phyloP scores from a whole-genome alignment of 2,113 vertebrate genomes.

The Brachirus orientalis region DNA sequence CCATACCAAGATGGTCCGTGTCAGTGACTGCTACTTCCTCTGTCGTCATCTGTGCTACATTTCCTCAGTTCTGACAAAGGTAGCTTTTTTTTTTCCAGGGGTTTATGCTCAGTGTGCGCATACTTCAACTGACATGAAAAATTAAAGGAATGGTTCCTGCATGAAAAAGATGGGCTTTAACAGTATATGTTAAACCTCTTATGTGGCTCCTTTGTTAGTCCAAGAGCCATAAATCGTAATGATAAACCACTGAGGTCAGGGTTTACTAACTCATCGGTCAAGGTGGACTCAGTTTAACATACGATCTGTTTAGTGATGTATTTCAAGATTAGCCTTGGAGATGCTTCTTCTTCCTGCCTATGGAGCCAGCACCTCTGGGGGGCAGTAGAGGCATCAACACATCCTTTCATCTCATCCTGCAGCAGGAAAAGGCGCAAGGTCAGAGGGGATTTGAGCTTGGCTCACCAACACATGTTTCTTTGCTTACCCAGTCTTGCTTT shows the following conservation, averaged over 20 bases:
- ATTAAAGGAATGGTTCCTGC: conserved; percentile 51
- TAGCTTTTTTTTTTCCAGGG: conserved; percentile 42
- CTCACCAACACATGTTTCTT: conserved; percentile 72
- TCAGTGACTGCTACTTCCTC: conserved; percentile 64
- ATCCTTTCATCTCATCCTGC: conserved; percentile 65
- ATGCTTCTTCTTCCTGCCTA: conserved; percentile 43
- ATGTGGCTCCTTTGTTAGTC: conserved; percentile 17
- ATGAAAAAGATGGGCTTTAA: conserved; percentile 41
- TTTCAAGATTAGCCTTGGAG: conserved; percentile 61
- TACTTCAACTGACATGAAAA: conserved; percentile 62
- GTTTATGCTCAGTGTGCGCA: conserved; percentile 53
- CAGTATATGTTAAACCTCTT: conserved; percentile 26
- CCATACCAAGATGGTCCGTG: conserved; percentile 40
- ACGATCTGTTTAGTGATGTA: conserved; percentile 35
- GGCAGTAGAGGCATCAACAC: conserved; percentile 68
- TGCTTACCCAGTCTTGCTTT: conserved; percentile 68
- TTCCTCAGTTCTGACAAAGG: conserved; percentile 56
- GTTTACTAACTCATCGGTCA: conserved; percentile 19
- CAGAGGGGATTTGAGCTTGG: conserved; percentile 77
- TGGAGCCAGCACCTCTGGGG: conserved; percentile 63
- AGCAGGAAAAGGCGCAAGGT: conserved; percentile 71
- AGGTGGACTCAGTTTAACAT: conserved; percentile 40
- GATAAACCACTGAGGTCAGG: conserved; percentile 14
- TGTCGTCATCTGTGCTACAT: conserved; percentile 56
- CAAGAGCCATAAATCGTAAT: conserved; percentile 42